Conservation (phyloP, 2,113 vertebrate genomes). For the Symphodus melops region DNA sequence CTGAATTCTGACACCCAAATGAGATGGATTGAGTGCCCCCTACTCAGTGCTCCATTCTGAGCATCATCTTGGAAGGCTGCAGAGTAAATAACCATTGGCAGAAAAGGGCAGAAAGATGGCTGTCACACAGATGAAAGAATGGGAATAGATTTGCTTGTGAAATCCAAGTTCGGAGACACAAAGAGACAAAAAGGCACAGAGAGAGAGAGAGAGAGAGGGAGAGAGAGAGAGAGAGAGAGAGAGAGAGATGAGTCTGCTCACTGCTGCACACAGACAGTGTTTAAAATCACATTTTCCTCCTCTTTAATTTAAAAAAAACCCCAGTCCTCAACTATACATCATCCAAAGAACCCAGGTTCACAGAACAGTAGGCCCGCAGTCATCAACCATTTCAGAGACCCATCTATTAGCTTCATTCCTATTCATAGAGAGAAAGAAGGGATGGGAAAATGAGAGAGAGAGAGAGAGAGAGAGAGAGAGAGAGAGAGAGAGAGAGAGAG, state of each 20-base stretch:
- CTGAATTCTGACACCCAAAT: constrained; percentile 81
- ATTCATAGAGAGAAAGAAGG: constrained; percentile 38
- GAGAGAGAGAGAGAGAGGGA: constrained; percentile 19
- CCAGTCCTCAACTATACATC: constrained; percentile 22
- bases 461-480: constrained; percentile 12
- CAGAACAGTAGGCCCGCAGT: constrained; percentile 12
- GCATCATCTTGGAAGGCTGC: constrained; percentile 62
- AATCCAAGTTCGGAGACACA: constrained; percentile 23
- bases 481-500: constrained; percentile 32
- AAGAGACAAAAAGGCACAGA: constrained; percentile 37
- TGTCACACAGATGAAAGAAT: constrained; percentile 39
- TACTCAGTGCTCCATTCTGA: constrained; percentile 61
- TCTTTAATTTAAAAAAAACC: constrained; percentile 52
- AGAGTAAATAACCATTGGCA: constrained; percentile 79
- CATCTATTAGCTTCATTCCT: constrained; percentile 55
- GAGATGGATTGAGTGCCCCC: constrained; percentile 73
- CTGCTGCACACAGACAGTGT: constrained; percentile 39
- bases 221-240: constrained; percentile 33
- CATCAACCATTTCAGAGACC: constrained; percentile 27
- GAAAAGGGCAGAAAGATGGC: constrained; percentile 57
- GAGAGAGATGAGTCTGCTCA: constrained; percentile 35
- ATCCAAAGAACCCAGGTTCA: constrained; percentile 20
- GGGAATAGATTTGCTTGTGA: constrained; percentile 58
- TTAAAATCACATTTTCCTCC: constrained; percentile 44
- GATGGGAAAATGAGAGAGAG: constrained; percentile 15